Conservation (phyloP, 2,797 vertebrate species). For the Nannoperca australis region DNA sequence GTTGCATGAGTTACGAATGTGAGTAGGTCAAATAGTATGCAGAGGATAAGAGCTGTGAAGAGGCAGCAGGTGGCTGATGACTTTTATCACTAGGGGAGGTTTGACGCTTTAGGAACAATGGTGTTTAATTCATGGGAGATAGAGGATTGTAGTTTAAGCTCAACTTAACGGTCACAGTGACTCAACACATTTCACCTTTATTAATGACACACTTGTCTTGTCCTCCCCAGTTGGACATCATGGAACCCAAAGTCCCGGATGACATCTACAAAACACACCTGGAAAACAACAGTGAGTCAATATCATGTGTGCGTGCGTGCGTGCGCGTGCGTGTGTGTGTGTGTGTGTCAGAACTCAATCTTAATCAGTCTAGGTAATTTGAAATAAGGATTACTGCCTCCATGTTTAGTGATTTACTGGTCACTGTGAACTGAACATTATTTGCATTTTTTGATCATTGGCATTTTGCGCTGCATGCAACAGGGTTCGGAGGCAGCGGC, state of each 20-base stretch:
- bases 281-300: constrained; percentile 95
- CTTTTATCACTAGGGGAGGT: background rate
- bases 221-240: constrained; percentile 92
- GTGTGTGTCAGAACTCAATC: background rate
- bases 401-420: background rate
- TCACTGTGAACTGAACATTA: background rate
- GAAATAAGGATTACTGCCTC: no score
- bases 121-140: background rate
- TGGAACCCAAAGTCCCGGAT: constrained; percentile 99
- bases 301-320: background rate
- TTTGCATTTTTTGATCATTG: background rate
- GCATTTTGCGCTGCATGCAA: rapidly evolving
- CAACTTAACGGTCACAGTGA: background rate
- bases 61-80: background rate
- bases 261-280: constrained; percentile 99
- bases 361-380: background rate
- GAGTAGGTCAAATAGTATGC: no score
- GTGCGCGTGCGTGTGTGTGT: background rate
- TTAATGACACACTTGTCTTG: constrained; percentile 21
- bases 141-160: background rate
- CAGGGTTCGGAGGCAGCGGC: constrained; percentile 96
- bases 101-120: constrained; percentile 2
- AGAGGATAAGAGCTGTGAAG: background rate
- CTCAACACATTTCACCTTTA: constrained; percentile 16
- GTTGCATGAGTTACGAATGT: background rate